Base-by-base conservation (phyloP, 2,888 invertebrate species). In the Agrochola lota region DNA sequence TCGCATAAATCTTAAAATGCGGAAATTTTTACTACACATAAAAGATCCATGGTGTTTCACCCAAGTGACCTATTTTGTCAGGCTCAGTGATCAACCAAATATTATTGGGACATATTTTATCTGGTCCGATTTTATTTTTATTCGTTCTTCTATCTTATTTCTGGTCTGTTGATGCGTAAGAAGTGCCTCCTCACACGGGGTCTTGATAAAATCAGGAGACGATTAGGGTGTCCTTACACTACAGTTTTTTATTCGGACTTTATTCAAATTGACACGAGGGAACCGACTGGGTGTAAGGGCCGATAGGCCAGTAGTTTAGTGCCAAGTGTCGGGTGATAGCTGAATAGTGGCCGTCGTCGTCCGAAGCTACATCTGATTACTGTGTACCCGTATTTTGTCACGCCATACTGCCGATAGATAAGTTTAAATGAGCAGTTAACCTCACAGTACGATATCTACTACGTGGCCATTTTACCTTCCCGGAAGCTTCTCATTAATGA, bases 191-290 rank as follows among this genome's bases (percentile, higher is more conserved):
- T 90, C 89, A 91, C 87, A 86, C 89, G 88, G 88, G 88, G 80
- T 89, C 88, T 89, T 91, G 94, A 94, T 94, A 94, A 92, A 93
- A 93, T 93, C 93, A 86, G 92, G 91, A 88, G 89, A 89, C 91
- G 93, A 93, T 93, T 93, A 94, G 91, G 91, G 89, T 89, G 90
- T 90, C 92, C 93, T 91, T 92, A 92, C 90, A 92, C 91, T 92
- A 92, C 91, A 93, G 91, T 92, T 94, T 92, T 94, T 94, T 94
- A 94, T 92, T 93, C 90, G 90, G 89, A 91, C 91, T 93, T 95
- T 95, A 95, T 95, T 94, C 92, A 94, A 94, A 94, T 94, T 91
- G 94, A 93, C 92, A 91, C 87, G 90, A 91, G 89, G 88, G 88
- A 92, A 90, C 91, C 91, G 92, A 90, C 91, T 91, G 94, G 88